Evolutionary conservation across 2,113 vertebrate genomes (phyloP), one percentile per base, ranked within the genome.

Genomic region (Gavialis gangeticus): DNA sequence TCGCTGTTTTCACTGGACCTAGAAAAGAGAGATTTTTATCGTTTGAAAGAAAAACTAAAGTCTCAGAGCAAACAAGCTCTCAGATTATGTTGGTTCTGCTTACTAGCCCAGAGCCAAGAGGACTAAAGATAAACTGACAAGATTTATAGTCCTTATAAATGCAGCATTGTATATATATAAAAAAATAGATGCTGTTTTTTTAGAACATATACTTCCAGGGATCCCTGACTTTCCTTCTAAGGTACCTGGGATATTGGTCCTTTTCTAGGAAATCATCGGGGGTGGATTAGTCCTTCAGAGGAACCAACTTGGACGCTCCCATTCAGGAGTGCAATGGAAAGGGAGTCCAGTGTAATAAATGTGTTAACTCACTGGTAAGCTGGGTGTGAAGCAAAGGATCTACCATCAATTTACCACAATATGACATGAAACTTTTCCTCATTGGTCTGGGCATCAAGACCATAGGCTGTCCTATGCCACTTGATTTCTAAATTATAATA

Each of bases 21-120:
- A 82, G 95, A 94, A 91, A 88, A 97, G 86, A 97, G 92, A 92
- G 92, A 95, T 97, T 95, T 92, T 91, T 96, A 97, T 97, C 94
- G 67, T 71, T 88, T 71, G 89, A 67, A 86, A 91, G 82, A 87
- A 91, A 87, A 81, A 16, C 90, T 91, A 5, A 0, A 94, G 46
- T 96, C 94, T 88, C 92, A 88, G 87, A 92, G 93, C 92, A 92
- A 91, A 76, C 62, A 83, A 92, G 82, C 79, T 92, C 56, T 80
- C 79, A 56, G 85, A 56, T 75, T 77, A 64, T 46, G 76, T 57
- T 66, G 17, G 90, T 18, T 91, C 59, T 94, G 92, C 87, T 95
- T 77, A 3, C 60, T 25, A 81, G 91, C 75, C 76, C 85, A 58
- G 66, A 85, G 86, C 66, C 82, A 79, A 92, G 88, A 79, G 64